Evolutionary conservation across 2,888 invertebrate species (phyloP).

Genomic region (Cremastinae sp.): DNA sequence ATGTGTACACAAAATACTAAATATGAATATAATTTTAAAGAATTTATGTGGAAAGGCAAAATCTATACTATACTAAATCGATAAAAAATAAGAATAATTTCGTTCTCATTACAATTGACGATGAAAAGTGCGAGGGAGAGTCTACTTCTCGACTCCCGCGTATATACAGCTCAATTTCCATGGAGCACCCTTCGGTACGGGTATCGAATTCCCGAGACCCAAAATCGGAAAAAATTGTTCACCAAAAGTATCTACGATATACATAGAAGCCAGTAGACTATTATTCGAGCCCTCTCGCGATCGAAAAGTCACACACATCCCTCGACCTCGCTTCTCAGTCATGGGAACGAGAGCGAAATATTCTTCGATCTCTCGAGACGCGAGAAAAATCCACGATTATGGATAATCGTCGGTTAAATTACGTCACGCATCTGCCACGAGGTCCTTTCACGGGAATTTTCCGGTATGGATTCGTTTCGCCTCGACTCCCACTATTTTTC

Average conservation of each 20-base stretch:
- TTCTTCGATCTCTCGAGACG: slow-evolving; percentile 29
- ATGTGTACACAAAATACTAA: too few relatives aligned
- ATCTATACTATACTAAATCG: too few relatives aligned
- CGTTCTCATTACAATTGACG: not conserved
- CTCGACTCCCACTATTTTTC: slow-evolving; percentile 2
- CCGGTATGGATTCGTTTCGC: slow-evolving; percentile 55
- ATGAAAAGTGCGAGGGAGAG: slow-evolving; percentile 42
- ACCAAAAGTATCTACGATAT: slow-evolving; percentile 64
- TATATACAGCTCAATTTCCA: slow-evolving; percentile 79
- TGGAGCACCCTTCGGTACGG: slow-evolving; percentile 79
- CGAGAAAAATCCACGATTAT: slow-evolving; percentile 33
- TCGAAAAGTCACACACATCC: slow-evolving; percentile 68
- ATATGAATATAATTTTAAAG: too few relatives aligned
- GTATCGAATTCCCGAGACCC: slow-evolving; percentile 77
- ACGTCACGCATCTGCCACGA: slow-evolving; percentile 75
- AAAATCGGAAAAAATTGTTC: slow-evolving; percentile 77
- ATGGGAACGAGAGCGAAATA: slow-evolving; percentile 56
- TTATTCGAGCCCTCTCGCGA: slow-evolving; percentile 58
- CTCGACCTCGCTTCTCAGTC: slow-evolving; percentile 24
- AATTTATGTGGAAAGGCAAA: too few relatives aligned
- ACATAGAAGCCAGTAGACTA: slow-evolving; percentile 25
- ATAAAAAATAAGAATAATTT: not conserved
- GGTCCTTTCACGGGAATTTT: slow-evolving; percentile 58
- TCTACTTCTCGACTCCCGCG: slow-evolving; percentile 61
- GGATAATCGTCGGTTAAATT: slow-evolving; percentile 76